Percentiles rank a stretch among this genome's conserved stretches.
phyloP scores from a whole-genome alignment of 2,797 vertebrate species.

The Oryzias sinensis region DNA sequence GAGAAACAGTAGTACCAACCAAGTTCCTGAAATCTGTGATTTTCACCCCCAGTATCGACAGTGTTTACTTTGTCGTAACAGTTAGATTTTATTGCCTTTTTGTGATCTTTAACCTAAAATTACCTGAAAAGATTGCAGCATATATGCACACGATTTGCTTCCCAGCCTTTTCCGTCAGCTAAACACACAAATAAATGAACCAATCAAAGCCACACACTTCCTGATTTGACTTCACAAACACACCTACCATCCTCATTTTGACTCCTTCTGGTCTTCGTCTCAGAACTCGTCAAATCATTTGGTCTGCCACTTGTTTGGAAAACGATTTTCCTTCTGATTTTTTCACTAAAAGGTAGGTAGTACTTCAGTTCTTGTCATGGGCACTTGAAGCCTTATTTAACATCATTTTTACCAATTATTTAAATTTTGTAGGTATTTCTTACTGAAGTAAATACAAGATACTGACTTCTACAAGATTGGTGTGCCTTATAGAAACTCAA shows the following conservation, averaged over 20 bases:
- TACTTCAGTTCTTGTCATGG: neutral
- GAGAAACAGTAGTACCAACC: neutral
- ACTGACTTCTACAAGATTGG: no score
- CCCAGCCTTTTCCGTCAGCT: neutral
- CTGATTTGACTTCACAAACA: neutral
- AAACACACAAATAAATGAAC: constrained; percentile 12
- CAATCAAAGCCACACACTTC: constrained; percentile 27
- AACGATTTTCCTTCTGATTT: neutral
- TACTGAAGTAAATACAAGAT: neutral
- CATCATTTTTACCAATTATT: neutral
- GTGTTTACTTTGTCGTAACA: no score
- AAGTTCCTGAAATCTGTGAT: neutral
- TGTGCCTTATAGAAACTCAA: neutral
- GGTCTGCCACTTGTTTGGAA: neutral
- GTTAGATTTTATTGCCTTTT: neutral
- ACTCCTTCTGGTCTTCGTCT: neutral
- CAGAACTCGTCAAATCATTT: neutral
- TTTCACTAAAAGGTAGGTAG: constrained; percentile 27
- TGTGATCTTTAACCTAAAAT: constrained; percentile 3
- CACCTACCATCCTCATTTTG: neutral
- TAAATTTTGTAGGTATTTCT: neutral
- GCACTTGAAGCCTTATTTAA: neutral
- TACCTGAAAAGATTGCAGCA: constrained; percentile 1
- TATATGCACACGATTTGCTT: neutral
- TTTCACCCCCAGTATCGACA: constrained; percentile 25